Evolutionary conservation across 30 jellyfish, hydroid and myxozoan species (phyloP).

Genomic region (Aurelia coerulea): DNA sequence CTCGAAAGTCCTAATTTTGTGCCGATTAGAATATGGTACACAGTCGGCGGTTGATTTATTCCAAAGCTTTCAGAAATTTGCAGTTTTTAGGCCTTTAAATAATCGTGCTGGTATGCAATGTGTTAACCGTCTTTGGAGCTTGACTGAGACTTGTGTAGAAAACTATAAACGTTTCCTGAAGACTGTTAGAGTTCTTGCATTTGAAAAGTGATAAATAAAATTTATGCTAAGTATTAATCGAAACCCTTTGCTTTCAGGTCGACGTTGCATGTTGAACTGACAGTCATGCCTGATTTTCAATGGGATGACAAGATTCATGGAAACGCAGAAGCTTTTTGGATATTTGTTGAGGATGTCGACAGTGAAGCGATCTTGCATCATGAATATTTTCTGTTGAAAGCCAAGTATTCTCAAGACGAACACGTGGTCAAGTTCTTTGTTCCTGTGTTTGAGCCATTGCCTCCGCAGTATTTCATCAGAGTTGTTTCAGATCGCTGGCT

Average conservation of each 20-base stretch:
- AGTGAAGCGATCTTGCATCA: conserved; percentile 96
- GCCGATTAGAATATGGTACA: too few species aligned
- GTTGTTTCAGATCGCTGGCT: conserved; percentile 99
- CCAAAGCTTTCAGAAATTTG: too few species aligned
- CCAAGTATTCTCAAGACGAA: conserved; percentile 96
- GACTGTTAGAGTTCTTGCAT: too few species aligned
- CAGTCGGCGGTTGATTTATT: too few species aligned
- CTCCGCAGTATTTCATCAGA: conserved; percentile 98
- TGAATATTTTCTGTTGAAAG: conserved; percentile 94
- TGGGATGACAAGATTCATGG: conserved; percentile 99
- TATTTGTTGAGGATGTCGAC: conserved; percentile 98
- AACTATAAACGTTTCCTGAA: too few species aligned
- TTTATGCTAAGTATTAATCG: too few species aligned
- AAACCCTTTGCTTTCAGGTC: conserved; percentile 43
- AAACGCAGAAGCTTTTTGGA: conserved; percentile 98
- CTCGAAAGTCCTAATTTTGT: too few species aligned
- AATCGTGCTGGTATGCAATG: too few species aligned
- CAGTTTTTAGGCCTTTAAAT: too few species aligned
- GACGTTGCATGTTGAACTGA: conserved; percentile 90
- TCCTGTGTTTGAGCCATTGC: conserved; percentile 98
- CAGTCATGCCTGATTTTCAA: conserved; percentile 97
- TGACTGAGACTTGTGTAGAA: too few species aligned
- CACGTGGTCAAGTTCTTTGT: conserved; percentile 96
- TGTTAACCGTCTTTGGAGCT: too few species aligned
- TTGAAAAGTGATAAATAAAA: too few species aligned